Evolutionary conservation across 2,113 vertebrate species (phyloP).

Genomic region (Gadus macrocephalus): DNA sequence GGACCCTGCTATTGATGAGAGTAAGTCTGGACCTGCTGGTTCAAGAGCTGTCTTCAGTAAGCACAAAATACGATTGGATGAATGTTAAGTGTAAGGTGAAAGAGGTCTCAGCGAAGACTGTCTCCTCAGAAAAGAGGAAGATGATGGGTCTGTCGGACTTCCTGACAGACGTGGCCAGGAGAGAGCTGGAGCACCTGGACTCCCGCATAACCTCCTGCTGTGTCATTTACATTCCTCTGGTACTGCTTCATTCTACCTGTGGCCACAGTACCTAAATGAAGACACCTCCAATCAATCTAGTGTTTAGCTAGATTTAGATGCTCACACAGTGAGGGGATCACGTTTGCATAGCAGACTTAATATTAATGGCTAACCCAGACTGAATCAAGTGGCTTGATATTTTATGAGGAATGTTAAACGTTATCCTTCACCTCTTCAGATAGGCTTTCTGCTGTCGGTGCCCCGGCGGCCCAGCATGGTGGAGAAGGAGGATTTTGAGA

Average conservation of each 20-base stretch:
- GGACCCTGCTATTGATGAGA: conserved; percentile 87
- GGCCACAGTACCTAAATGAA: background rate
- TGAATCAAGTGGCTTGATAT: no score
- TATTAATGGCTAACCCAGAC: background rate
- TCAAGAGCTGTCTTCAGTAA: background rate
- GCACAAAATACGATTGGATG: background rate
- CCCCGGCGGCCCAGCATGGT: conserved; percentile 86
- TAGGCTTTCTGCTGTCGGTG: conserved; percentile 91
- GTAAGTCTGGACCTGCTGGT: conserved; percentile 58
- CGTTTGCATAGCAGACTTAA: background rate
- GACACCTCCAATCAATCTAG: background rate
- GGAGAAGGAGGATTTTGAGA: conserved; percentile 85
- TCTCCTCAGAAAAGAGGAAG: conserved; percentile 82
- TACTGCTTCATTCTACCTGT: conserved; percentile 34
- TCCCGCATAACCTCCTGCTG: conserved; percentile 81
- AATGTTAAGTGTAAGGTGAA: no score
- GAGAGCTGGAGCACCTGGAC: conserved; percentile 86
- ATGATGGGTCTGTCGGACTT: conserved; percentile 89
- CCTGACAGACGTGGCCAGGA: conserved; percentile 87
- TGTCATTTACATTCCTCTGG: conserved; percentile 94
- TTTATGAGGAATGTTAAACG: no score
- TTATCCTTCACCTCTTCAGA: conserved; percentile 58
- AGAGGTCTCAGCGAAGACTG: no score
- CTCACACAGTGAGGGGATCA: background rate
- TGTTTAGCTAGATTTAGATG: background rate